Conservation (phyloP, 2,797 vertebrate species). For the Poecilia gillii region DNA sequence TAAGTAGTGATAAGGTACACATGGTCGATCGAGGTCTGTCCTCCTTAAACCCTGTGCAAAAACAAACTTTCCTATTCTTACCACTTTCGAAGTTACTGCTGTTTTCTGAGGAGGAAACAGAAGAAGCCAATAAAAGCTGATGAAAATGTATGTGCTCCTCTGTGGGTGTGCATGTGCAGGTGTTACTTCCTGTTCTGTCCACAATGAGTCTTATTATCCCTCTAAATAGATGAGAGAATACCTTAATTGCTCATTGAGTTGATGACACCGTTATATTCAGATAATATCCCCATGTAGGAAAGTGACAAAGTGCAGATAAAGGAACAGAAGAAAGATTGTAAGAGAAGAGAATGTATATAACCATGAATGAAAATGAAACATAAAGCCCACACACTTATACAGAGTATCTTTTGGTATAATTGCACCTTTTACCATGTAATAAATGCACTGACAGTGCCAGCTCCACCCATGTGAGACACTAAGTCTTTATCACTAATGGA, state of each 20-base stretch:
- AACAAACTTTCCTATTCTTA: neutral
- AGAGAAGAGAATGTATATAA: slow-evolving; percentile 27
- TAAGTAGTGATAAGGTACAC: neutral
- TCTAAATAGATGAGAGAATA: slow-evolving; percentile 87
- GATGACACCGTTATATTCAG: slow-evolving; percentile 92
- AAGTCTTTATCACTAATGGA: slow-evolving; percentile 78
- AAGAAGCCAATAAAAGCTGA: slow-evolving; percentile 23
- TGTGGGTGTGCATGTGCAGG: neutral
- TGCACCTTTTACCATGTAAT: slow-evolving; percentile 91
- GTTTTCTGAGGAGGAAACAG: slow-evolving; percentile 1
- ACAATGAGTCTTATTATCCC: slow-evolving; percentile 71
- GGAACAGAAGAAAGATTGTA: slow-evolving; percentile 25
- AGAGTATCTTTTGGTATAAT: slow-evolving; percentile 89
- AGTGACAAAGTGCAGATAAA: slow-evolving; percentile 84
- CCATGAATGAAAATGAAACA: slow-evolving; percentile 46
- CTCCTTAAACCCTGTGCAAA: neutral
- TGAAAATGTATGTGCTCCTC: neutral
- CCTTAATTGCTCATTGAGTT: slow-evolving; percentile 94
- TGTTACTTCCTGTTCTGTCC: slow-evolving; percentile 23
- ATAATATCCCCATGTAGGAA: slow-evolving; percentile 92
- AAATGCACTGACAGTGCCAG: slow-evolving; percentile 83
- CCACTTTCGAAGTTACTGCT: neutral
- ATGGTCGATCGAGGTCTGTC: neutral
- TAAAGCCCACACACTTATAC: slow-evolving; percentile 45
- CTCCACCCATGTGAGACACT: slow-evolving; percentile 71